phyloP scores from a whole-genome alignment of 2,888 invertebrate species.

The Craniophora ligustri region DNA sequence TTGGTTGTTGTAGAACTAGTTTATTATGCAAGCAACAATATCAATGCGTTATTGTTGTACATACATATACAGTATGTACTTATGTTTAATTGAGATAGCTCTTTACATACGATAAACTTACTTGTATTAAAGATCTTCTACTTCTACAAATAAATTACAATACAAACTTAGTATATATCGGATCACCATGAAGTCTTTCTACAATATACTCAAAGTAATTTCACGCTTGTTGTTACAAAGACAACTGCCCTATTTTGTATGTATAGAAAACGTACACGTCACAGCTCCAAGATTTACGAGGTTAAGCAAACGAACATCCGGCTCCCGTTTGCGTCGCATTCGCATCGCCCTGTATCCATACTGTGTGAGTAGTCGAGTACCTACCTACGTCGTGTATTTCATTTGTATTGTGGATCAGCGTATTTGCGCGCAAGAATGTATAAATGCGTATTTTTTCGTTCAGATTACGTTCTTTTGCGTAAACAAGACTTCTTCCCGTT shows the following conservation, averaged over 20 bases:
- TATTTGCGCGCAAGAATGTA: background rate
- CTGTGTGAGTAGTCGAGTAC: background rate
- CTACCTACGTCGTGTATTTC: constrained; percentile 3
- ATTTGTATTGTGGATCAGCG: constrained; percentile 1
- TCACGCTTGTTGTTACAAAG: constrained; percentile 9
- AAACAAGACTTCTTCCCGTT: no score
- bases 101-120: no score
- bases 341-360: constrained; percentile 14
- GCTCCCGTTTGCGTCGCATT: constrained; percentile 11
- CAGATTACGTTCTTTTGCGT: no score
- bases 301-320: constrained; percentile 18
- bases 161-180: background rate
- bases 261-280: constrained; percentile 17
- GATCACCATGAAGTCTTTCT: background rate
- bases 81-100: no score
- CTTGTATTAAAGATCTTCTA: no score
- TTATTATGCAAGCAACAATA: no score
- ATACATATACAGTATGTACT: no score
- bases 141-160: background rate
- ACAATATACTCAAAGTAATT: background rate
- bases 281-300: constrained; percentile 41
- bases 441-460: background rate
- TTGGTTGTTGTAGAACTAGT: no score
- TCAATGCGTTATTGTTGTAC: no score
- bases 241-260: constrained; percentile 20